phyloP scores from a whole-genome alignment of 2,888 invertebrate species.

The Melanophora roralis region DNA sequence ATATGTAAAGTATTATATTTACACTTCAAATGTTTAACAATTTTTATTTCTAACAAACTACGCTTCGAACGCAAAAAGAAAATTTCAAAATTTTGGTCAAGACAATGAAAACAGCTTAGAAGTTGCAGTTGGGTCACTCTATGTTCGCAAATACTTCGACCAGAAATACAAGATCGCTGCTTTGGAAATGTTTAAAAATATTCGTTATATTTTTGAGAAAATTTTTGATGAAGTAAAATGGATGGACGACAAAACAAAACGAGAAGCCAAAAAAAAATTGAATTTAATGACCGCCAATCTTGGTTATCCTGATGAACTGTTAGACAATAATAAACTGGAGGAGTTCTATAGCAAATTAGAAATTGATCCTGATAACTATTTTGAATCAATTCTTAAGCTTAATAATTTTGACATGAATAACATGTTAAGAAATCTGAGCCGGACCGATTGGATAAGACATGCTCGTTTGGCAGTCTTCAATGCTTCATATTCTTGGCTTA shows the following conservation, averaged over 20 bases:
- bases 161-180: constrained; percentile 90
- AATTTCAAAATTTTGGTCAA: too few species aligned
- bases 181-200: constrained; percentile 91
- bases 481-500: constrained; percentile 90
- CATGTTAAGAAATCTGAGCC: constrained; percentile 87
- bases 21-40: too few species aligned
- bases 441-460: constrained; percentile 90
- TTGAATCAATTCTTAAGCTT: constrained; percentile 86
- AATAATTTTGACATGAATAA: constrained; percentile 89
- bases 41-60: too few species aligned
- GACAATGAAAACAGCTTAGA: constrained; percentile 79
- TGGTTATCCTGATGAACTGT: constrained; percentile 93
- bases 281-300: constrained; percentile 92
- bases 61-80: too few species aligned
- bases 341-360: constrained; percentile 88
- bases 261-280: constrained; percentile 87
- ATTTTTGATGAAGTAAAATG: constrained; percentile 89
- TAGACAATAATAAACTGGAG: constrained; percentile 87
- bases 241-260: constrained; percentile 93
- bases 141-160: constrained; percentile 91
- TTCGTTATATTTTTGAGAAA: constrained; percentile 88
- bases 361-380: constrained; percentile 84
- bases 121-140: constrained; percentile 88
- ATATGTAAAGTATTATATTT: too few species aligned
- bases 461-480: constrained; percentile 91